Base-by-base conservation (phyloP, 2,797 vertebrate genomes). In the Spea hammondii region DNA sequence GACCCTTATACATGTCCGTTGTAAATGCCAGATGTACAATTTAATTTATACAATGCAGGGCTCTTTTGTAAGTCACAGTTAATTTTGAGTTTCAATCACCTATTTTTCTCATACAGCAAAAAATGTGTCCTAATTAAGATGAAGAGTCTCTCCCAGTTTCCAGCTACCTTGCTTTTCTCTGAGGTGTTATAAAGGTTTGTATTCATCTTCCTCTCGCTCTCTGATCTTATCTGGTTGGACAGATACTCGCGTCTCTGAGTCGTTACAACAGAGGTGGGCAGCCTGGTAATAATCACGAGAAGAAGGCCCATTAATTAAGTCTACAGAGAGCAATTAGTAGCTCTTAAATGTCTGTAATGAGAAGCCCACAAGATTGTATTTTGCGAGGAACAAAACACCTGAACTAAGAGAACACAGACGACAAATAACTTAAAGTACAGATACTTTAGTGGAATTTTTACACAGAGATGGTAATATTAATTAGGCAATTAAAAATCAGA, bases 291-390 rank as follows among this genome's bases (percentile, higher is more conserved):
- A 70, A 82, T 82, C 55, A 82, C 69, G 65, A 77, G 49, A 77
- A 77, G 62, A 65, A 82, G 55, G 59, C 62, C 65, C 64, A 82
- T 68, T 82, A 82, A 82, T 82, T 82, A 82, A 73, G 74, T 73
- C 79, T 82, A 71, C 67, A 32, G 79, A 77, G 79, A 82, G 75
- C 57, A 64, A 77, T 77, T 72, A 73, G 75, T 64, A 82, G 14
- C 65, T 69, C 17, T 76, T 68, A 77, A 73, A 73, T 82, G 79
- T 73, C 74, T 73, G 65, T 77, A 70, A 65, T 69, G 70, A 69
- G 75, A 72, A 71, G 45, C 79, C 69, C 68, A 76, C 8, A 64
- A 67, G 79, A 80, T 67, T 47, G 48, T 9, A 60, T 17, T 76
- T 76, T 62, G 72, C 46, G 66, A 75, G 5, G 65, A 75, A 80